phyloP scores from a whole-genome alignment of 2,113 vertebrate genomes.

The Podocnemis expansa region DNA sequence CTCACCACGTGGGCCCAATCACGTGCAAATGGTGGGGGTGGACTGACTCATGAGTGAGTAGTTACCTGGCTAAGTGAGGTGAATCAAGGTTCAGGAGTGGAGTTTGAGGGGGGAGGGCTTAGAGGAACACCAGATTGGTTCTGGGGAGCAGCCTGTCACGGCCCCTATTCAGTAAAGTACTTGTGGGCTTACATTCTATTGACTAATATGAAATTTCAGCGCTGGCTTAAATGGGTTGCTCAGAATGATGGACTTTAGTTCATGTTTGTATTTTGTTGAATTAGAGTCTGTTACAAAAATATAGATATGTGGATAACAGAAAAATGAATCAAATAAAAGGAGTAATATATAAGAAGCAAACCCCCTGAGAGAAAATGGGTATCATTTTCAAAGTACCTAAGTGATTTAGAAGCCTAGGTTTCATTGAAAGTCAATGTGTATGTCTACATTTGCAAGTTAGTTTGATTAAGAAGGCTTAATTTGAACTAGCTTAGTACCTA shows the following conservation, averaged over 20 bases:
- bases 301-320: background rate
- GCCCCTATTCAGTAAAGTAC: background rate
- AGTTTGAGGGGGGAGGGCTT: no score
- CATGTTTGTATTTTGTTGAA: background rate
- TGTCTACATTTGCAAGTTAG: no score
- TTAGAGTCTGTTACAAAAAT: background rate
- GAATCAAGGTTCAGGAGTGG: no score
- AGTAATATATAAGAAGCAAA: background rate
- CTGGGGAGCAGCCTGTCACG: no score
- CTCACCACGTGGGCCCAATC: no score
- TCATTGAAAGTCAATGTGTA: background rate
- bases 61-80: no score
- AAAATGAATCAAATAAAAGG: background rate
- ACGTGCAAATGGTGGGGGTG: no score
- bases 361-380: background rate
- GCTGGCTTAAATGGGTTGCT: background rate
- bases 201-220: background rate
- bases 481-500: no score
- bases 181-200: background rate
- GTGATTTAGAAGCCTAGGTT: background rate
- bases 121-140: no score
- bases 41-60: no score
- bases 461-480: no score
- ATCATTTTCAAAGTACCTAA: background rate
- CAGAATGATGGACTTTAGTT: background rate